These are phyloP conservation scores for Ostrea denselamellosa DNA, from an alignment of 1,140 invertebrate species.

Conservation along the genomic window DNA sequence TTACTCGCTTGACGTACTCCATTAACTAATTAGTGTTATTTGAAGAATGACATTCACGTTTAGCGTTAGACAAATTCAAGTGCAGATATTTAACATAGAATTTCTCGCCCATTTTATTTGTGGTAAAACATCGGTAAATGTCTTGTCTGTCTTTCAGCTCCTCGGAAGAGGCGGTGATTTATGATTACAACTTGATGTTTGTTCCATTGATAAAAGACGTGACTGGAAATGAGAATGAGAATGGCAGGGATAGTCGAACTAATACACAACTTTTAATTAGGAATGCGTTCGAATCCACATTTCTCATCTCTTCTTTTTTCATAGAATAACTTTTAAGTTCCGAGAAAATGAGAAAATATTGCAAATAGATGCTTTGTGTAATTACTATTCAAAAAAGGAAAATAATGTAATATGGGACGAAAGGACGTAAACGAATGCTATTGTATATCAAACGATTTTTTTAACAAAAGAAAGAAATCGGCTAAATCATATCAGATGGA, in stretches of 20 bases:
- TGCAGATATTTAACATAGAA: background rate
- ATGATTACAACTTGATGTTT: background rate
- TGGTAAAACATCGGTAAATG: background rate
- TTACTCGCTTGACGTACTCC: background rate
- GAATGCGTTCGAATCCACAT: background rate
- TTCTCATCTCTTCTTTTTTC: no score
- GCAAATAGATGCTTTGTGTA: no score
- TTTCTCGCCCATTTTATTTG: background rate
- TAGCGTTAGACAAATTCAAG: conserved; percentile 3
- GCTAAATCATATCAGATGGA: no score
- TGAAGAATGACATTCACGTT: background rate
- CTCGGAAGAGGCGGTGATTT: background rate
- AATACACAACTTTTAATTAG: background rate
- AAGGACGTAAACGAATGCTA: no score
- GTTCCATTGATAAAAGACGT: background rate
- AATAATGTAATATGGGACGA: no score
- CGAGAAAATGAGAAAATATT: no score
- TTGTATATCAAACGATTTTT: no score
- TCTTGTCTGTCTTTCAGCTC: background rate
- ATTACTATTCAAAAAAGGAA: no score
- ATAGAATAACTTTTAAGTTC: no score
- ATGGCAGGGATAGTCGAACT: background rate
- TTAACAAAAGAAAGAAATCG: no score
- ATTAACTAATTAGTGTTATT: conserved; percentile 1
- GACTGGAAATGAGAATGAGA: no score